These are phyloP conservation scores for Hemitrygon akajei DNA, from an alignment of 2,797 vertebrate genomes.

Conservation along the genomic window DNA sequence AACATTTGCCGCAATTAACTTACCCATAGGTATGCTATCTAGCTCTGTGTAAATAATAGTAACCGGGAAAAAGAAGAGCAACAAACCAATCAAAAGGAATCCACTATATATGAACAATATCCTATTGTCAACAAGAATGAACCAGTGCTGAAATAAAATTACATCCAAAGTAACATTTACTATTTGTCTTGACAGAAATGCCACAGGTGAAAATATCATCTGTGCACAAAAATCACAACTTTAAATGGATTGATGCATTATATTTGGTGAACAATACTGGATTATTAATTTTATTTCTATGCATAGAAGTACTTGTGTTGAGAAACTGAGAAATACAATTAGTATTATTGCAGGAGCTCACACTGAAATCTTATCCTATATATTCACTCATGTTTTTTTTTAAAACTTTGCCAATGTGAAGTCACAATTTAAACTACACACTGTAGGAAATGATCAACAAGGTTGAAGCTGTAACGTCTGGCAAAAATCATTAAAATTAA, in stretches of 20 bases:
- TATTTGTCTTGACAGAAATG: background rate
- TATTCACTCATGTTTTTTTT: background rate
- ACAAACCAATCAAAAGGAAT: constrained; percentile 84
- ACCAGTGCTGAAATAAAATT: constrained; percentile 23
- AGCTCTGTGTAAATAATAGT: constrained; percentile 89
- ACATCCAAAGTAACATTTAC: background rate
- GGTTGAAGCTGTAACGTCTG: background rate
- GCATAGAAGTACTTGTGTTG: background rate
- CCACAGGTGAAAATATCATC: background rate
- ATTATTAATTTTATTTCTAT: background rate
- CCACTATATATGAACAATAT: constrained; percentile 53
- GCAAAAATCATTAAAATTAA: background rate
- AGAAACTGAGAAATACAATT: background rate
- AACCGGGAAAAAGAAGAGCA: constrained; percentile 76
- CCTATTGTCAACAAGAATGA: constrained; percentile 18
- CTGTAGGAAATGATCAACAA: background rate
- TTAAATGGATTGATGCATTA: background rate
- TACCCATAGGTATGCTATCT: constrained; percentile 86
- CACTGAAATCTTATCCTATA: background rate
- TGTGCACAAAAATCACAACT: background rate
- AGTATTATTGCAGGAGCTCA: no score
- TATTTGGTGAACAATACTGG: background rate
- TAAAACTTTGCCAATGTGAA: background rate
- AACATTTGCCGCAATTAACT: constrained; percentile 74
- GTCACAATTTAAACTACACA: background rate